phyloP scores from a whole-genome alignment of 2,113 vertebrate genomes.

The Periophthalmodon schlosseri region DNA sequence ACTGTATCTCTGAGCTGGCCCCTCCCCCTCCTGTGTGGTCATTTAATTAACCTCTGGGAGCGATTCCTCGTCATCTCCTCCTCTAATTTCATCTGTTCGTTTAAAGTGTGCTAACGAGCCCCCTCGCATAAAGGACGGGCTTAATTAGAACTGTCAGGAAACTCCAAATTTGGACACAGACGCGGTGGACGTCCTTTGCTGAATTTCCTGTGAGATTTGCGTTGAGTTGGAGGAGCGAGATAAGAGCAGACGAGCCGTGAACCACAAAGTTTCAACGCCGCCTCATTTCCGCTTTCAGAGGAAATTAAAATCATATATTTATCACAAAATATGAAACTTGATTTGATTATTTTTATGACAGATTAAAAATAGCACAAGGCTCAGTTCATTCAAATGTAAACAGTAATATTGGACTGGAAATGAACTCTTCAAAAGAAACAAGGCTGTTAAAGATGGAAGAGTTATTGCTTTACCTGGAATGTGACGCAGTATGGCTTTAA shows the following conservation, averaged over 20 bases:
- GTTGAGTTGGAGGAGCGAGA: constrained; percentile 1
- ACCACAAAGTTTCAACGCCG: constrained; percentile 52
- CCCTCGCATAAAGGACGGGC: constrained; percentile 58
- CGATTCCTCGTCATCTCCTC: constrained; percentile 61
- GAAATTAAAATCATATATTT: constrained; percentile 67
- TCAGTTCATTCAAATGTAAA: constrained; percentile 24
- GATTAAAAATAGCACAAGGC: constrained; percentile 32
- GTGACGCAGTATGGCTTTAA: too few species aligned
- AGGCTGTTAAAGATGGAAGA: too few species aligned
- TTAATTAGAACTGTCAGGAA: constrained; percentile 74
- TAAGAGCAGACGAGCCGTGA: constrained; percentile 12
- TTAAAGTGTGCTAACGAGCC: constrained; percentile 68
- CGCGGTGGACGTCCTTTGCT: constrained; percentile 50
- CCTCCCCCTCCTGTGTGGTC: constrained; percentile 43
- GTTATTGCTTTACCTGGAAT: too few species aligned
- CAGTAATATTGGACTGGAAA: background rate
- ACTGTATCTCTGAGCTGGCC: too few species aligned
- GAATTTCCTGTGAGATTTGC: constrained; percentile 52
- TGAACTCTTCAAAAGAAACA: too few species aligned
- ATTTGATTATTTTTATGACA: constrained; percentile 31
- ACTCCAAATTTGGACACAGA: constrained; percentile 57
- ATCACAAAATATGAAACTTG: constrained; percentile 42
- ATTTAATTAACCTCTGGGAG: constrained; percentile 75
- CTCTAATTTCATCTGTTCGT: constrained; percentile 74
- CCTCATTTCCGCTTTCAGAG: constrained; percentile 70